A percentile compares a stretch with the other conserved stretches of the same genome.
These are phyloP conservation scores for Notodonta dromedarius DNA, from an alignment of 2,888 invertebrate species.

Conservation along the genomic window DNA sequence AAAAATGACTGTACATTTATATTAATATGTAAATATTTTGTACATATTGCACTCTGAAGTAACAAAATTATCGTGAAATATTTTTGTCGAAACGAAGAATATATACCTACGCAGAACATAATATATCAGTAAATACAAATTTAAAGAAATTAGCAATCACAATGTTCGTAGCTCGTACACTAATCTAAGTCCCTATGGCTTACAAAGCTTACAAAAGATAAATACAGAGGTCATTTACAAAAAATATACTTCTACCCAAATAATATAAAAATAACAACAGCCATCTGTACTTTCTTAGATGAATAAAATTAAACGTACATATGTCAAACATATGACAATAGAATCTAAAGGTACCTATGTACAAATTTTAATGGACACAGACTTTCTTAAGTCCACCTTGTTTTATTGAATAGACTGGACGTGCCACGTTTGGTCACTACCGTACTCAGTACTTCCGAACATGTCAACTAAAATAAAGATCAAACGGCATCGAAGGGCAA, in stretches of 20 bases:
- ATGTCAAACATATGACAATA: slow-evolving; percentile 84
- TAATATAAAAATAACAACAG: slow-evolving; percentile 85
- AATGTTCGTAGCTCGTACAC: slow-evolving; percentile 81
- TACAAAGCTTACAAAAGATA: slow-evolving; percentile 82
- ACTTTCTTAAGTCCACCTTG: slow-evolving; percentile 58
- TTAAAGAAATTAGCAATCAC: slow-evolving; percentile 77
- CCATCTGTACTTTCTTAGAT: slow-evolving; percentile 84
- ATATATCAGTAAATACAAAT: slow-evolving; percentile 74
- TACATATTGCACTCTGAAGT: slow-evolving; percentile 89
- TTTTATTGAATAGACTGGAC: slow-evolving; percentile 63
- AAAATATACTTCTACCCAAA: slow-evolving; percentile 84
- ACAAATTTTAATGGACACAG: slow-evolving; percentile 73
- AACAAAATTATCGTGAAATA: slow-evolving; percentile 79
- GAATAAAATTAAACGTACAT: slow-evolving; percentile 83
- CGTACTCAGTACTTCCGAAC: slow-evolving; percentile 58
- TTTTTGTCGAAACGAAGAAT: slow-evolving; percentile 74
- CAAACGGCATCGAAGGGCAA: slow-evolving; percentile 56
- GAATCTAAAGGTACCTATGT: slow-evolving; percentile 81
- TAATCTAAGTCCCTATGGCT: slow-evolving; percentile 81
- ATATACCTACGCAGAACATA: slow-evolving; percentile 67
- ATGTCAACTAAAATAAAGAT: slow-evolving; percentile 53
- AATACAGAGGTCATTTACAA: slow-evolving; percentile 84
- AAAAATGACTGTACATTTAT: slow-evolving; percentile 81
- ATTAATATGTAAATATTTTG: slow-evolving; percentile 86
- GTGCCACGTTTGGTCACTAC: slow-evolving; percentile 75